Conservation (phyloP, 2,113 vertebrate genomes). For the Aldabrachelys gigantea region DNA sequence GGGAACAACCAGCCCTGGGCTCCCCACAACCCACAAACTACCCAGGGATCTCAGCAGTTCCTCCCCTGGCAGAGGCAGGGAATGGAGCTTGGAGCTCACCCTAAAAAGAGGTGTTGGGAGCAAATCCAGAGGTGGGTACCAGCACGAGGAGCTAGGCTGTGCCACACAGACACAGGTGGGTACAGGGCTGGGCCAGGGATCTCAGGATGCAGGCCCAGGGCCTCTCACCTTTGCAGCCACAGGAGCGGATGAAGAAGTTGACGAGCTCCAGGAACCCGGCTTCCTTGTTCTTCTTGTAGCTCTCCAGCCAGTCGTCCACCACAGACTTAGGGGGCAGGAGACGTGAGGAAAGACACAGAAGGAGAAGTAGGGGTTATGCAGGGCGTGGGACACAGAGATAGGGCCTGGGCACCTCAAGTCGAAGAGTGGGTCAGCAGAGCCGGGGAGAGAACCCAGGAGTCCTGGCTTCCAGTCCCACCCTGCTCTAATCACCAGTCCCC, state of each 20-base stretch:
- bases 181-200: no score
- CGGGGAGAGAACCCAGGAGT: neutral
- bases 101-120: neutral
- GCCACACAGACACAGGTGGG: neutral
- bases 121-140: neutral
- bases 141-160: neutral
- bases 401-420: neutral
- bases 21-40: neutral
- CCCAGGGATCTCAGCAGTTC: neutral
- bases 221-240: conserved; percentile 88
- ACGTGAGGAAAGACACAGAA: neutral
- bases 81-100: neutral
- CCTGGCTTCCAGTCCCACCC: neutral
- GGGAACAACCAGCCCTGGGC: neutral
- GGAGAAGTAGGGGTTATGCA: neutral
- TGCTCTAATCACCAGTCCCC: neutral
- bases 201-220: neutral
- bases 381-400: no score
- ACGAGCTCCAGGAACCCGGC: conserved; percentile 84
- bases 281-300: conserved; percentile 84
- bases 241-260: conserved; percentile 89
- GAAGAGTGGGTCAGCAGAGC: neutral
- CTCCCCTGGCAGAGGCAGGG: neutral
- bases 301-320: conserved; percentile 91
- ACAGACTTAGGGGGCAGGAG: conserved; percentile 73